A percentile compares a stretch with the other conserved stretches of the same genome.
These are phyloP conservation scores for Vannuccia rotundouncinata DNA, from an alignment of 2,888 invertebrate genomes.

Conservation along the genomic window DNA sequence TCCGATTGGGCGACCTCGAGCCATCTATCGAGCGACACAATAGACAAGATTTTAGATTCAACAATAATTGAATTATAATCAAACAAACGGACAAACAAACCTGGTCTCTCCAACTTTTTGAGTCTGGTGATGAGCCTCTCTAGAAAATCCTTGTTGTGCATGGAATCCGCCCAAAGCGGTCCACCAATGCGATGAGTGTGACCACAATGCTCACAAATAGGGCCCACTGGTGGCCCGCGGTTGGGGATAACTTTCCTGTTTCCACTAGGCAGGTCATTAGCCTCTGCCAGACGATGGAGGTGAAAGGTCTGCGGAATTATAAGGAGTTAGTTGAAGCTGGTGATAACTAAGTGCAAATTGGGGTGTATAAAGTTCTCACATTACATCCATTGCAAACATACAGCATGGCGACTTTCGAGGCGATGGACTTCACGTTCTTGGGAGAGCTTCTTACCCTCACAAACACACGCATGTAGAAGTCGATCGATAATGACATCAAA, in stretches of 20 bases:
- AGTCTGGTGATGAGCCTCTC: slow-evolving; percentile 61
- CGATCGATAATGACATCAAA: slow-evolving; percentile 78
- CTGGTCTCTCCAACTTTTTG: not conserved
- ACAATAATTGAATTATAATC: too few relatives aligned
- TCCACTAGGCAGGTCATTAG: slow-evolving; percentile 41
- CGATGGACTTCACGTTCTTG: slow-evolving; percentile 69
- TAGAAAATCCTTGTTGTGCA: slow-evolving; percentile 76
- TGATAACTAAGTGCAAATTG: too few relatives aligned
- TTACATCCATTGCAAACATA: slow-evolving; percentile 84
- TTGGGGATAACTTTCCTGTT: slow-evolving; percentile 65
- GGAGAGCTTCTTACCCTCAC: slow-evolving; percentile 75
- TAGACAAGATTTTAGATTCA: too few relatives aligned
- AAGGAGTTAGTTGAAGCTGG: too few relatives aligned
- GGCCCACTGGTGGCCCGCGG: slow-evolving; percentile 65
- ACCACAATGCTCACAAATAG: slow-evolving; percentile 69
- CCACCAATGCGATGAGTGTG: slow-evolving; percentile 74
- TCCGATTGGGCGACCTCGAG: not conserved
- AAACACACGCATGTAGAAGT: slow-evolving; percentile 91
- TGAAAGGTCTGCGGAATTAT: slow-evolving; percentile 64
- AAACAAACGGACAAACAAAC: not conserved
- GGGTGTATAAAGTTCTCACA: not conserved
- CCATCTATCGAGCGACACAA: too few relatives aligned
- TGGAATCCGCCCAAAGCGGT: slow-evolving; percentile 82
- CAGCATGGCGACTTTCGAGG: slow-evolving; percentile 75
- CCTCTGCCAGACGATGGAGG: slow-evolving; percentile 68